These are phyloP conservation scores for Hirudo medicinalis DNA, from an alignment of 1,140 invertebrate genomes.

Conservation along the genomic window DNA sequence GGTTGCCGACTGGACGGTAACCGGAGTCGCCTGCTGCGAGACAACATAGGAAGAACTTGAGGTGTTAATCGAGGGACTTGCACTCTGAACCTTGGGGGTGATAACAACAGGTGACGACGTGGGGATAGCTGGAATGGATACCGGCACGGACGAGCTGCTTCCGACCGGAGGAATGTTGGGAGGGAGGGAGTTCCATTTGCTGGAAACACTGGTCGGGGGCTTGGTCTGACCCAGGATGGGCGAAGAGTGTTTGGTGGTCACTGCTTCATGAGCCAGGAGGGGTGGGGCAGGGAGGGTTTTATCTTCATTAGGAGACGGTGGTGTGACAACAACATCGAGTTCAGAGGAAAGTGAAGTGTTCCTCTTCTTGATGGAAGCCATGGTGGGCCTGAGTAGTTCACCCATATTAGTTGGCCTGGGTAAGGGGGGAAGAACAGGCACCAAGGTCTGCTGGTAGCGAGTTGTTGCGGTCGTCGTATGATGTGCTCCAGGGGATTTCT, in stretches of 20 bases:
- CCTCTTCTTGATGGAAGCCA: background rate
- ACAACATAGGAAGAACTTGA: background rate
- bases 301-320: background rate
- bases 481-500: too few relatives aligned
- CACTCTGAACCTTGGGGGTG: background rate
- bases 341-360: conserved; percentile 1
- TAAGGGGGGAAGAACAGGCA: background rate
- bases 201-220: background rate
- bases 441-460: background rate
- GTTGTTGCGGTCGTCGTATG: too few relatives aligned
- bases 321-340: background rate
- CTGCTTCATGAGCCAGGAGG: background rate
- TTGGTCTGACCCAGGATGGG: conserved; percentile 3
- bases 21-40: background rate
- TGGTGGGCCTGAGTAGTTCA: background rate
- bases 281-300: background rate
- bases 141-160: background rate
- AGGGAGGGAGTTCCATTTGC: conserved; percentile 8
- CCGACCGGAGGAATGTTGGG: conserved; percentile 1
- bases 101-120: background rate
- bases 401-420: background rate
- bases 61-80: background rate
- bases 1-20: background rate
- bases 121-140: background rate
- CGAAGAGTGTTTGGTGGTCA: too few relatives aligned